Evolutionary conservation across 2,888 invertebrate species (phyloP), one percentile per base, ranked within the genome.

Genomic region (Cantharis rustica): DNA sequence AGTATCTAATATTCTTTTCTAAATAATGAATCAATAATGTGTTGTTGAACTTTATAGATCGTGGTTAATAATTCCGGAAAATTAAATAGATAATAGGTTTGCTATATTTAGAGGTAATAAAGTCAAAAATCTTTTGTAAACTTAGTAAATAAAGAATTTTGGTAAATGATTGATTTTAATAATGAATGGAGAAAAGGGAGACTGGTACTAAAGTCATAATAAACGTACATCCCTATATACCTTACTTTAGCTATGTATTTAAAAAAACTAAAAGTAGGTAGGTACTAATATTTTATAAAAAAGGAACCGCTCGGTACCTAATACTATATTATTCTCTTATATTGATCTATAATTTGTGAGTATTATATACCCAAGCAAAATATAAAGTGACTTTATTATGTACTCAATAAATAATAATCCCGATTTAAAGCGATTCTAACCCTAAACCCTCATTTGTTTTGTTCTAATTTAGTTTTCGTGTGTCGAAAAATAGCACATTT

Each of bases 141-240:
- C 20, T 17, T 20, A 20, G 17, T 66, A 31, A 31, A 31, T 31
- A 31, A 31, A 31, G 31, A 31, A 31, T 27, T 27, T 27, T 27
- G 3, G 11, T 27, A 68, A 71, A 68, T 71, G 77, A 77, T 77
- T 77, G 77, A 74, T 74, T 77, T 20, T 27, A 70, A 17, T 47
- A 47, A 47, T 47, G n/a, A 47, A 68, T 66, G 69, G 72, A 15
- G 77, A 72, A 72, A 72, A 70, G 69, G 75, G 77, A 75, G 77
- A 72, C 77, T 77, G 77, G 77, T 75, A 77, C 75, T 23, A 68
- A 64, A 71, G 27, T 63, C 68, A 75, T 68, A 75, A 77, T 66
- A 69, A 61, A 71, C 61, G 27, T 61, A 64, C 62, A 47, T n/a
- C 26, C 26, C 3, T 27, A 27, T 27, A 27, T 27, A 27, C 26